Evolutionary conservation across 1,140 invertebrate species (phyloP).

Genomic region (Temnothorax longispinosus): DNA sequence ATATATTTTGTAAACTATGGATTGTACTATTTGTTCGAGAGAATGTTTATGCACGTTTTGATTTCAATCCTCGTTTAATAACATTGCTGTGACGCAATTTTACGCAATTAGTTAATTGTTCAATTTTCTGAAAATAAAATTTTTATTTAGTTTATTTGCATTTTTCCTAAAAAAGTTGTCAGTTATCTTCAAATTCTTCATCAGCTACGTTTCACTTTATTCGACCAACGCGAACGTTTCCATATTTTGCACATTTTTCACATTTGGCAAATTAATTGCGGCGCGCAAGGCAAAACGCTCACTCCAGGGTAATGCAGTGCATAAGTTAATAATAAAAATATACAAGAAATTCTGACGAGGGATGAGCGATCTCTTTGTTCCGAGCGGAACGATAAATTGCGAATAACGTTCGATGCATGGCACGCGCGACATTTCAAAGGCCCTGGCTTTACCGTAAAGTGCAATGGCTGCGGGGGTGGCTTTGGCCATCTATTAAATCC

Average conservation of each 20-base stretch:
- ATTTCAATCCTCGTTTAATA: constrained; percentile 19
- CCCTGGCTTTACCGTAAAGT: constrained; percentile 50
- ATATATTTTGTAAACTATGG: neutral
- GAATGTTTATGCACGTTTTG: neutral
- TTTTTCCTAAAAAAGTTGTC: neutral
- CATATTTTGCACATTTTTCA: neutral
- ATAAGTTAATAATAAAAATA: constrained; percentile 45
- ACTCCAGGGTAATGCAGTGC: neutral
- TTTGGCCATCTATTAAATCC: constrained; percentile 69
- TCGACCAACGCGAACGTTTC: neutral
- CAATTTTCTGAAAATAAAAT: neutral
- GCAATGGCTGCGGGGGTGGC: constrained; percentile 60
- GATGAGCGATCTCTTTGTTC: constrained; percentile 53
- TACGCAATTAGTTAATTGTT: neutral
- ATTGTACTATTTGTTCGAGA: neutral
- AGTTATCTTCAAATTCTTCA: neutral
- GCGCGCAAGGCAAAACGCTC: neutral
- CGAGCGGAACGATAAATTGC: constrained; percentile 63
- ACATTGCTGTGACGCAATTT: neutral
- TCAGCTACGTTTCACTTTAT: neutral
- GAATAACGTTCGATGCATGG: constrained; percentile 53
- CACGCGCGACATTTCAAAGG: constrained; percentile 66
- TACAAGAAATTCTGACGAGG: constrained; percentile 36
- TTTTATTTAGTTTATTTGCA: neutral
- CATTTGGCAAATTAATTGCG: constrained; percentile 34